Base-by-base conservation (phyloP, 2,113 vertebrate species). In the Coptodon rendalli region DNA sequence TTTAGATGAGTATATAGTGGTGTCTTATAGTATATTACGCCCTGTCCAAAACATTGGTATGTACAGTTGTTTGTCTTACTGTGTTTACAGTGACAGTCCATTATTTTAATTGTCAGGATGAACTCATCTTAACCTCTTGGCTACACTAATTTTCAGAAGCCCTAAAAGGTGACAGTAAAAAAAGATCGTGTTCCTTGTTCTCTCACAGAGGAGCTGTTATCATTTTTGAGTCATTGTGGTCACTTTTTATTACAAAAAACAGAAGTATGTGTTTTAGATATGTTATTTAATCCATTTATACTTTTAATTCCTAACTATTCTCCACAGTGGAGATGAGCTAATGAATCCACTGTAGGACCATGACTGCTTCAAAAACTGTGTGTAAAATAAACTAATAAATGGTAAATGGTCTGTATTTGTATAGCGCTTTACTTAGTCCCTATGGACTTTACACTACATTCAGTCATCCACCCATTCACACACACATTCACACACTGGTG, bases 21-120 rank as follows among this genome's bases (percentile, higher is more conserved):
- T 66, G 9, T 66, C 31, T 36, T 66, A 36, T 66, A 22, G 10
- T n/a, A 38, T 38, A 2, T 66, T 66, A 38, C 6, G 1, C 6
- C 4, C 63, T 14, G 12, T 40, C 63, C 4, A 40, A 68, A 68
- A 68, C 17, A 38, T n/a, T 5, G 34, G 17, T 11, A 11, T 11
- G 16, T 0, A 6, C 29, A 63, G 59, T 11, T 6, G 29, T 36
- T 22, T 36, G 0, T 22, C 31, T n/a, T 66, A 38, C 0, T 38
- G 16, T 66, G 16, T 66, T 36, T 66, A 12, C 31, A 66, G 34
- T 0, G 31, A 38, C 31, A 5, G 10, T 66, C 1, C 17, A 2
- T 66, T n/a, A 38, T 66, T 66, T 66, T 36, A 63, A 63, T 36
- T 66, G 17, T 66, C 14, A 61, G 27, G 9, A 34, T 34, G 2